These are phyloP conservation scores for Ellobium chinense DNA, from an alignment of 2,888 invertebrate genomes.

Conservation along the genomic window DNA sequence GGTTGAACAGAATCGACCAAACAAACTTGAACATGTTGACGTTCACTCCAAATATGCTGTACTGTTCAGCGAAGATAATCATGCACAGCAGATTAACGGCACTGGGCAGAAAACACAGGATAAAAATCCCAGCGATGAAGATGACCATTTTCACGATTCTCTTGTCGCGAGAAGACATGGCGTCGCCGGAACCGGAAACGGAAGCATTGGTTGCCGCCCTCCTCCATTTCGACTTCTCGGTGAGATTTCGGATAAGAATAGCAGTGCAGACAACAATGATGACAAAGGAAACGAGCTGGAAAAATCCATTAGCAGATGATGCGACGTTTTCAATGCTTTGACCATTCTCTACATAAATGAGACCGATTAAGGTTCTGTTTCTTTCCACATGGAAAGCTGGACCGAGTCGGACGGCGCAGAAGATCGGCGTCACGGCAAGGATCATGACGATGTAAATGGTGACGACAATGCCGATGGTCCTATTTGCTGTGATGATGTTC, in stretches of 20 bases:
- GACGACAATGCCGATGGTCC: neutral
- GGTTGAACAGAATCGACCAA: neutral
- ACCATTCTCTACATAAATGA: neutral
- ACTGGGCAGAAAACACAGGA: neutral
- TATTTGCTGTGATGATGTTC: neutral
- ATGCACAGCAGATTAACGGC: neutral
- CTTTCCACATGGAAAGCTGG: neutral
- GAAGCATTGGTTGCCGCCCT: neutral
- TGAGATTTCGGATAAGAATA: neutral
- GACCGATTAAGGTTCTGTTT: neutral
- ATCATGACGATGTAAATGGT: neutral
- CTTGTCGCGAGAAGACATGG: neutral
- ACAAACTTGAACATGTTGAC: conserved; percentile 9
- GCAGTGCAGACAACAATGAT: neutral
- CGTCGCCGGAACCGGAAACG: neutral
- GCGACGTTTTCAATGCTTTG: neutral
- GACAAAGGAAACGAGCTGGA: neutral
- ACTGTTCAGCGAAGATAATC: neutral
- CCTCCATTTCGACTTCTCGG: conserved; percentile 1
- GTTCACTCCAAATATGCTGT: neutral
- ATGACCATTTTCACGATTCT: neutral
- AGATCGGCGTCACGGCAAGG: neutral
- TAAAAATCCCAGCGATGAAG: neutral
- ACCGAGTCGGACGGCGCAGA: neutral
- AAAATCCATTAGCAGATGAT: neutral